phyloP scores from a whole-genome alignment of 2,113 vertebrate genomes.

The Leptocoma aspasia region DNA sequence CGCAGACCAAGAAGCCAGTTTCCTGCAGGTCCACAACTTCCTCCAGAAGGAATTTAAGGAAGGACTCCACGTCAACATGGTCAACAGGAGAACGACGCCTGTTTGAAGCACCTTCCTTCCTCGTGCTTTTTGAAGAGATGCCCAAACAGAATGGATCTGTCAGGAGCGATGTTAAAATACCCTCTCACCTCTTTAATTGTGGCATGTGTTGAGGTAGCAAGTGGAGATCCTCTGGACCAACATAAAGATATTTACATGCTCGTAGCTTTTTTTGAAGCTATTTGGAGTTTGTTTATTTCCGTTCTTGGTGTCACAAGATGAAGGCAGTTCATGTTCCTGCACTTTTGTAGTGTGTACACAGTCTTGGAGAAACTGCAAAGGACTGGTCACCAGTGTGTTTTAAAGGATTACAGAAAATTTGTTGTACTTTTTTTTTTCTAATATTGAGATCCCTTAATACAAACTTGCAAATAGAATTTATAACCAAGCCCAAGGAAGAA shows the following conservation, averaged over 20 bases:
- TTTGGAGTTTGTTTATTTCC: conserved; percentile 60
- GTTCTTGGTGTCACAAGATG: conserved; percentile 49
- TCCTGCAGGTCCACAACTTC: conserved; percentile 96
- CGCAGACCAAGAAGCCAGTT: conserved; percentile 88
- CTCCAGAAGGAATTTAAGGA: conserved; percentile 94
- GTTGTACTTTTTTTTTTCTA: conserved; percentile 27
- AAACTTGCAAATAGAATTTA: conserved; percentile 37
- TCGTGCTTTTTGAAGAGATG: neutral
- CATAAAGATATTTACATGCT: conserved; percentile 28
- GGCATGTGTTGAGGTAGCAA: conserved; percentile 6
- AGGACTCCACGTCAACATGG: conserved; percentile 76
- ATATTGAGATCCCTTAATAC: conserved; percentile 18
- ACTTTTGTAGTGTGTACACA: conserved; percentile 51
- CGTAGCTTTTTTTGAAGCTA: conserved; percentile 63
- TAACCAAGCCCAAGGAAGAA: conserved; percentile 38
- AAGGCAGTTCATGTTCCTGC: conserved; percentile 44
- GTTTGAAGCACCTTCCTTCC: conserved; percentile 78
- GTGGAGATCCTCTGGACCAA: conserved; percentile 22
- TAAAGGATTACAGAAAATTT: conserved; percentile 51
- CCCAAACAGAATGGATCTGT: conserved; percentile 1
- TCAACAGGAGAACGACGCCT: conserved; percentile 93
- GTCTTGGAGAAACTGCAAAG: conserved; percentile 31
- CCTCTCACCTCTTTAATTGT: conserved; percentile 58
- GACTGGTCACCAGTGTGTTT: conserved; percentile 45
- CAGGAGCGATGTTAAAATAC: conserved; percentile 14